Evolutionary conservation across 2,888 invertebrate genomes (phyloP), one percentile per base, ranked within the genome.

Genomic region (Seira sanloemensis): DNA sequence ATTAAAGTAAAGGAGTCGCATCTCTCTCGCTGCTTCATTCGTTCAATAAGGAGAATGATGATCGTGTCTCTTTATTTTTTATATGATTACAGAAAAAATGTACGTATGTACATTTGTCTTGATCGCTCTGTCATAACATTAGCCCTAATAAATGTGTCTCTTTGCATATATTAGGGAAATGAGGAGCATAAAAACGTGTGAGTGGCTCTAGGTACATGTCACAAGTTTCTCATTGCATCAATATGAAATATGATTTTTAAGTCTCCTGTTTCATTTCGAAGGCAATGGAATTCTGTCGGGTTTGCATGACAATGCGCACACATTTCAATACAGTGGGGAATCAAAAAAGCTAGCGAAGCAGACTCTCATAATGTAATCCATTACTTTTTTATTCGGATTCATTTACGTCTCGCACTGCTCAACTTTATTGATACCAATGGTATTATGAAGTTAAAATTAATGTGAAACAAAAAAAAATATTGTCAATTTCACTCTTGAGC

Each of bases 51-150:
- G n/a, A 16, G 12, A 50, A 50, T 50, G 50, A 50, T 50, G 50
- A 50, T 50, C 50, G 16, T 50, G 50, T 50, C 50, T 50, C 12
- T 50, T 50, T n/a, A n/a, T n/a, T 50, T 50, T 50, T 50, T 50
- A 18, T 50, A 50, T 50, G 12, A 50, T 50, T 50, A 12, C 16
- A 37, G 37, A 50, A 50, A 50, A 50, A 18, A 50, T n/a, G n/a
- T n/a, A n/a, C n/a, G n/a, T n/a, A n/a, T n/a, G n/a, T n/a, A 50
- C 50, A 50, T 50, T 50, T 50, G 50, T 50, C 50, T 50, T 50
- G 50, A 76, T 77, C 66, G 65, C 72, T 27, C 54, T 77, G 82
- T 82, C 82, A 82, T 62, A 82, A 82, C 82, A 82, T 81, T 81
- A 66, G 25, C 58, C 24, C 24, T 25, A 80, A 50, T 50, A 50